Evolutionary conservation across 2,888 invertebrate genomes (phyloP).

Genomic region (Linhomoeus sp.): DNA sequence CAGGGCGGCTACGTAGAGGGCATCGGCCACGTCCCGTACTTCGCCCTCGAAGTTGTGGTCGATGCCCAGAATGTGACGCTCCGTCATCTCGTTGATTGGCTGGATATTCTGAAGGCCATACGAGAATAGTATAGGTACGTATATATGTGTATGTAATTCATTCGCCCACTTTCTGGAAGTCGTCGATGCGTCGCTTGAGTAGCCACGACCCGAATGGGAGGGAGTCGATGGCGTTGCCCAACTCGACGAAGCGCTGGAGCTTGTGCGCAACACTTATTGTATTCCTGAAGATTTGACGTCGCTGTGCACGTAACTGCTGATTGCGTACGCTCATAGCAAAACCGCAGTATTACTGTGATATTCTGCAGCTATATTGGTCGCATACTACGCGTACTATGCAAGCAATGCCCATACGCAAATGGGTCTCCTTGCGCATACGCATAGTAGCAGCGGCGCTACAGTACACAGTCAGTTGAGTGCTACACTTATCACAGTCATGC

Average conservation of each 20-base stretch:
- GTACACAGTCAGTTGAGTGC: no score
- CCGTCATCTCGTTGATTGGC: not conserved
- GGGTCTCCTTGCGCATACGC: no score
- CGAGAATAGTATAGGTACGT: no score
- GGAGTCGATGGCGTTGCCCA: not conserved
- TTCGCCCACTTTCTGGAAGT: not conserved
- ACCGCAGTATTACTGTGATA: no score
- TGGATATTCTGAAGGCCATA: not conserved
- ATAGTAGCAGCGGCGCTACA: no score
- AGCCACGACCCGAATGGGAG: not conserved
- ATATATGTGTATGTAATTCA: not conserved
- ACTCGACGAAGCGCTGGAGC: not conserved
- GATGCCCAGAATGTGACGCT: not conserved
- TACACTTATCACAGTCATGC: no score
- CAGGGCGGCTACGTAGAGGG: constrained; percentile 1
- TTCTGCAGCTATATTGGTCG: no score
- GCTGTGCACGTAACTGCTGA: no score
- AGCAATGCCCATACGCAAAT: no score
- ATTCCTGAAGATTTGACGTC: no score
- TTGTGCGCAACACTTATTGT: not conserved
- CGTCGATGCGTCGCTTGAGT: not conserved
- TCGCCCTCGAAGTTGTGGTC: not conserved
- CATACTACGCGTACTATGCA: no score
- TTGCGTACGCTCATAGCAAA: no score
- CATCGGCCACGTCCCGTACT: constrained; percentile 6